phyloP scores from a whole-genome alignment of 2,888 invertebrate genomes.

The Lacanobia oleracea region DNA sequence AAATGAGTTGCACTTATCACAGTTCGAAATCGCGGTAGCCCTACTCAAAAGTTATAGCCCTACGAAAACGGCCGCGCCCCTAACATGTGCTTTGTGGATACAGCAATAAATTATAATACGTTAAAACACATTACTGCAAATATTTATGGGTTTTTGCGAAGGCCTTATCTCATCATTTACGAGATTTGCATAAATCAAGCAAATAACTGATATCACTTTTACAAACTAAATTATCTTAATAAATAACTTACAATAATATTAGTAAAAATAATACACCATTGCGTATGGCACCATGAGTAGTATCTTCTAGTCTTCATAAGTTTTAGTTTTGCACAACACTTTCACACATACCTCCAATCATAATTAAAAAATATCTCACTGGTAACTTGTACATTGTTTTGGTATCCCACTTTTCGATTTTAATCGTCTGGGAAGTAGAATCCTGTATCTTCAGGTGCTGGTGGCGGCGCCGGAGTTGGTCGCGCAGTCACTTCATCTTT shows the following conservation, averaged over 20 bases:
- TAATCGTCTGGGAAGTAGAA: slow-evolving; percentile 69
- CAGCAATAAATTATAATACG: slow-evolving; percentile 40
- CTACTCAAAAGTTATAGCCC: slow-evolving; percentile 8
- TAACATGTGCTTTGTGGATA: slow-evolving; percentile 28
- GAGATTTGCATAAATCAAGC: slow-evolving; percentile 23
- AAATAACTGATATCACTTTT: slow-evolving; percentile 24
- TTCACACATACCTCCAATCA: slow-evolving; percentile 14
- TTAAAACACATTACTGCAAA: slow-evolving; percentile 23
- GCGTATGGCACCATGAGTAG: slow-evolving; percentile 50
- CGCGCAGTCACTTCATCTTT: neutral
- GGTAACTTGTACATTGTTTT: slow-evolving; percentile 32
- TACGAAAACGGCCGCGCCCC: neutral
- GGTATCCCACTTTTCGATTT: neutral
- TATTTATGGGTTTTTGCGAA: slow-evolving; percentile 19
- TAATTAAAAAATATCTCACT: slow-evolving; percentile 50
- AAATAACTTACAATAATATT: slow-evolving; percentile 35
- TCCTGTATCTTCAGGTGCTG: slow-evolving; percentile 15
- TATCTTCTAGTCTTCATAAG: slow-evolving; percentile 32
- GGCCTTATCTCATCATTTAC: slow-evolving; percentile 4
- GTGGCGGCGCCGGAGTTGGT: neutral
- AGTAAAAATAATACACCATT: slow-evolving; percentile 49
- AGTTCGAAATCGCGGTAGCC: neutral
- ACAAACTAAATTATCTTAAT: slow-evolving; percentile 23
- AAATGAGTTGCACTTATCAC: slow-evolving; percentile 2
- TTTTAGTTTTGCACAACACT: slow-evolving; percentile 28